phyloP scores from a whole-genome alignment of 2,113 vertebrate species.

The Oreotrochilus melanogaster region DNA sequence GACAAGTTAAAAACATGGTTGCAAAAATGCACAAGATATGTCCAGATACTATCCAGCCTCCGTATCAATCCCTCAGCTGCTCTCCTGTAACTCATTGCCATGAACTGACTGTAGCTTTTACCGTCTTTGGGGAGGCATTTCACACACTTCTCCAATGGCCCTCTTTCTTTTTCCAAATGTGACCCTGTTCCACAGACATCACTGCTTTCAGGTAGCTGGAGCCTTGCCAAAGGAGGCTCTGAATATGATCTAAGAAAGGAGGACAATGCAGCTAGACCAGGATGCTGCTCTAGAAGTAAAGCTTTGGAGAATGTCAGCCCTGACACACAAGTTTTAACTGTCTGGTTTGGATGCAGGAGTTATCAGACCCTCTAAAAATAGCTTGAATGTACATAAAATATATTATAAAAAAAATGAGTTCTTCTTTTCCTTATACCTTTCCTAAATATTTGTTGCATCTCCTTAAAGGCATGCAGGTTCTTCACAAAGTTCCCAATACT shows the following conservation, averaged over 20 bases:
- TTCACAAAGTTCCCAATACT: not conserved
- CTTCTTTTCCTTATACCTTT: not conserved
- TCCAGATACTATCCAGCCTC: not conserved
- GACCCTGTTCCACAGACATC: not conserved
- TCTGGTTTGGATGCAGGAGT: not conserved
- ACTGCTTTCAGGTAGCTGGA: rapidly evolving
- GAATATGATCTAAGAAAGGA: not conserved
- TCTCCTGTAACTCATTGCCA: not conserved
- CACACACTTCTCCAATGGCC: not conserved
- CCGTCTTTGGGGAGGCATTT: not conserved
- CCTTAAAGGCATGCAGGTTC: not conserved
- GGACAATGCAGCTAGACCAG: not conserved
- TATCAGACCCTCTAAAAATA: not conserved
- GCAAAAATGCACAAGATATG: not conserved
- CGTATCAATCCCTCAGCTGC: rapidly evolving
- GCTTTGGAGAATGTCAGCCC: not conserved
- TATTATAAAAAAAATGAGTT: not conserved
- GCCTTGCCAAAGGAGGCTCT: not conserved
- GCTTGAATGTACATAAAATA: not conserved
- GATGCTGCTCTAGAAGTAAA: not conserved
- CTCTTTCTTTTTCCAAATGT: not conserved
- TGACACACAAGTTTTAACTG: not conserved
- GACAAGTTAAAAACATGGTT: not conserved
- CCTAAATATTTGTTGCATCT: not conserved
- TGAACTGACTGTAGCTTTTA: not conserved